Evolutionary conservation across 2,797 vertebrate genomes (phyloP).

Genomic region (Melanotaenia trifasciata): DNA sequence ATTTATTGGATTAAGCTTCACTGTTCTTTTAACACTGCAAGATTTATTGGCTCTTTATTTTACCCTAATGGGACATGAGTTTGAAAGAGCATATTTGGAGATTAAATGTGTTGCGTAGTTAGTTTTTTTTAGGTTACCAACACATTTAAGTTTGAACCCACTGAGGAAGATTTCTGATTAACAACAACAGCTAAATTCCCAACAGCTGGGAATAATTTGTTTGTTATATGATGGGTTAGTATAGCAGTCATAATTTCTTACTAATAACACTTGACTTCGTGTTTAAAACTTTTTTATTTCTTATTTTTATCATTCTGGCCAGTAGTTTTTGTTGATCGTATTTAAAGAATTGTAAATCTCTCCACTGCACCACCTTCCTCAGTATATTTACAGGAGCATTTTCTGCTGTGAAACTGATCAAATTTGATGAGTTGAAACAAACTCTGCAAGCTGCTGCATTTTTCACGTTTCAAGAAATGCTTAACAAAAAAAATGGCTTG

Average conservation of each 20-base stretch:
- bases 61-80: slow-evolving; percentile 78
- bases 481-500: slow-evolving; percentile 35
- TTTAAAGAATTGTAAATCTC: slow-evolving; percentile 9
- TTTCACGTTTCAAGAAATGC: slow-evolving; percentile 28
- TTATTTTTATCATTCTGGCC: slow-evolving; percentile 27
- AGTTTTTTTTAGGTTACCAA: slow-evolving; percentile 65
- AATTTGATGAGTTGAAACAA: slow-evolving; percentile 60
- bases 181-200: slow-evolving; percentile 56
- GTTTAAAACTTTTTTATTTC: slow-evolving; percentile 24
- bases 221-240: slow-evolving; percentile 48
- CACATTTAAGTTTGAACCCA: slow-evolving; percentile 59
- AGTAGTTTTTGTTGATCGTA: neutral
- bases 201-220: slow-evolving; percentile 49
- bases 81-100: slow-evolving; percentile 71
- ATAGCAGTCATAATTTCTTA: slow-evolving; percentile 20
- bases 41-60: slow-evolving; percentile 78
- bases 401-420: slow-evolving; percentile 40
- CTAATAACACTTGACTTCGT: slow-evolving; percentile 35
- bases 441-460: slow-evolving; percentile 19
- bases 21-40: slow-evolving; percentile 74
- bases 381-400: slow-evolving; percentile 39
- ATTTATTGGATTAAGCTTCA: slow-evolving; percentile 83
- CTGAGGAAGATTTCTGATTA: slow-evolving; percentile 65
- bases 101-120: slow-evolving; percentile 68
- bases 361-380: neutral